Evolutionary conservation across 1,140 invertebrate species (phyloP).

Genomic region (Bombus confusus): DNA sequence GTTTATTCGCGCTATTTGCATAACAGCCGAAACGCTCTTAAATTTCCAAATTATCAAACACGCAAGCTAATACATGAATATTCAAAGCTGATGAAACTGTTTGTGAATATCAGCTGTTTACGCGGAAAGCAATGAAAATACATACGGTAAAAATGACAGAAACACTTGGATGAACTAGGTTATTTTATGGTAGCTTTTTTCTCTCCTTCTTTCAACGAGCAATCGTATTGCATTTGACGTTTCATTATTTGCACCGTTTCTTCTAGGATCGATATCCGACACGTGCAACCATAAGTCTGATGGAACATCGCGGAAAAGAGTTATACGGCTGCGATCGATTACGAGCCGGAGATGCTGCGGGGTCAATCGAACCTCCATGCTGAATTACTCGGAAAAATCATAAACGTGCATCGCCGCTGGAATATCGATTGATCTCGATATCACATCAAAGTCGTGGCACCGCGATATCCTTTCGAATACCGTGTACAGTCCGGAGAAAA

Average conservation of each 20-base stretch:
- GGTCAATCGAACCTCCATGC: not conserved
- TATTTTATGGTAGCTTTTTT: not conserved
- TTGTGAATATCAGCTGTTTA: not conserved
- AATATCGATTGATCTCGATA: not conserved
- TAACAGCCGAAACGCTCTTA: not conserved
- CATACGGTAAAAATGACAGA: not conserved
- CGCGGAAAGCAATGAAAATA: not conserved
- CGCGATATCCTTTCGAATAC: not conserved
- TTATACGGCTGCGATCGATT: not conserved
- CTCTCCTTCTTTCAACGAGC: not conserved
- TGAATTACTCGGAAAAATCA: not conserved
- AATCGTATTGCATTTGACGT: not conserved
- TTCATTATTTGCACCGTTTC: conserved; percentile 6
- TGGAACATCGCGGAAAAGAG: not conserved
- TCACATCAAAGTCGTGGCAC: no score
- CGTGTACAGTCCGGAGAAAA: not conserved
- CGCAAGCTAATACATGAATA: not conserved
- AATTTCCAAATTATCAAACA: not conserved
- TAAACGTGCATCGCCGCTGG: not conserved
- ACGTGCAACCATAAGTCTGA: not conserved
- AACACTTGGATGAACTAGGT: not conserved
- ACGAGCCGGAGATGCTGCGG: not conserved
- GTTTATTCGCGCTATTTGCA: not conserved
- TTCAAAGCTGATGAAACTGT: not conserved
- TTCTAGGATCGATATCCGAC: not conserved